Conservation (phyloP, 2,113 vertebrate genomes). For the Gadus chalcogrammus region DNA sequence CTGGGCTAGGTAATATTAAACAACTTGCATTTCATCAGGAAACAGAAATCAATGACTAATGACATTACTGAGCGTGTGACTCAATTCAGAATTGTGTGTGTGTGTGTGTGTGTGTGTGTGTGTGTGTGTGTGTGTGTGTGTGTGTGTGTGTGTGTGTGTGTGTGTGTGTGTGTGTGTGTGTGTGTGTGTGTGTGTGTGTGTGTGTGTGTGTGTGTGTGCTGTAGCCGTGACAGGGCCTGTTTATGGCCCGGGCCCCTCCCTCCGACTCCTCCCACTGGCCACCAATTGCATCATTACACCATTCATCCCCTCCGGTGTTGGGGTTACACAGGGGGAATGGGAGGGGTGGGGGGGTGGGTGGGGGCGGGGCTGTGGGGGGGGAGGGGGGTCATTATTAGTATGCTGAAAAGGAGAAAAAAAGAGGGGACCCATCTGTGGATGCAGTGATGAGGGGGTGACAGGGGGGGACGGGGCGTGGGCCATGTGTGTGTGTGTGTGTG, state of each 20-base stretch:
- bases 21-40: no score
- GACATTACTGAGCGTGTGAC: no score
- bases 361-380: no score
- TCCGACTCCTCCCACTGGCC: slow-evolving; percentile 38
- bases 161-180: background rate
- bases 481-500: slow-evolving; percentile 8
- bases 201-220: background rate
- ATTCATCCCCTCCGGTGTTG: slow-evolving; percentile 40
- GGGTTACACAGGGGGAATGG: slow-evolving; percentile 26
- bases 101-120: no score
- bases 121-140: background rate
- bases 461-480: slow-evolving; percentile 38
- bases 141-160: background rate
- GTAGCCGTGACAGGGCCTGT: slow-evolving; percentile 36
- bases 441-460: slow-evolving; percentile 64
- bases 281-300: slow-evolving; percentile 57
- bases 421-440: slow-evolving; percentile 74
- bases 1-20: no score
- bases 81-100: no score
- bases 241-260: slow-evolving; percentile 31
- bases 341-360: no score
- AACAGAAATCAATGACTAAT: no score
- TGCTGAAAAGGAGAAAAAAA: slow-evolving; percentile 68
- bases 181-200: background rate
- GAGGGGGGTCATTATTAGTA: slow-evolving; percentile 65